Conservation (phyloP, 2,888 invertebrate species). For the Eupeodes latifasciatus region DNA sequence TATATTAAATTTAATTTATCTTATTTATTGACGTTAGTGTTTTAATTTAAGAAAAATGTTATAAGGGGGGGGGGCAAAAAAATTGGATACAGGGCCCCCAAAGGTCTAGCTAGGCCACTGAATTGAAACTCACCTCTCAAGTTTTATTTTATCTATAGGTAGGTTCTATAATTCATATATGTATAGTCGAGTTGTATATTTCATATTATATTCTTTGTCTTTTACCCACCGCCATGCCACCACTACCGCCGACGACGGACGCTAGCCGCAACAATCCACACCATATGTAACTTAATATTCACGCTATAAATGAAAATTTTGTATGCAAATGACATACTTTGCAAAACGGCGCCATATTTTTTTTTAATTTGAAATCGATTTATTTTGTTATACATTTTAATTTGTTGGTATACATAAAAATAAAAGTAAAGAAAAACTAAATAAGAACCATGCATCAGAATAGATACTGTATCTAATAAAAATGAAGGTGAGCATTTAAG, state of each 20-base stretch:
- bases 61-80: too few species aligned
- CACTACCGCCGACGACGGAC: too few species aligned
- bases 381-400: constrained; percentile 32
- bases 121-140: constrained; percentile 28
- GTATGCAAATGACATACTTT: constrained; percentile 51
- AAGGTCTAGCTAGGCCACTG: too few species aligned
- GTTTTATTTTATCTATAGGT: background rate
- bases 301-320: constrained; percentile 40
- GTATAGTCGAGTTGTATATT: background rate
- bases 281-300: constrained; percentile 13
- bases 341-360: constrained; percentile 65
- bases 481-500: constrained; percentile 54
- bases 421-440: constrained; percentile 13
- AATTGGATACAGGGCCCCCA: too few species aligned
- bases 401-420: too few species aligned
- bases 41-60: too few species aligned
- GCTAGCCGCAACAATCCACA: too few species aligned
- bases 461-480: constrained; percentile 38
- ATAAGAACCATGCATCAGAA: constrained; percentile 37
- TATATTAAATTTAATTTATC: too few species aligned
- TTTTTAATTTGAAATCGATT: constrained; percentile 61
- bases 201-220: background rate
- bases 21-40: too few species aligned
- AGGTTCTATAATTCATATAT: background rate
- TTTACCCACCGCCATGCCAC: background rate